Conservation (phyloP, 2,888 invertebrate genomes). For the Nemurella pictetii region DNA sequence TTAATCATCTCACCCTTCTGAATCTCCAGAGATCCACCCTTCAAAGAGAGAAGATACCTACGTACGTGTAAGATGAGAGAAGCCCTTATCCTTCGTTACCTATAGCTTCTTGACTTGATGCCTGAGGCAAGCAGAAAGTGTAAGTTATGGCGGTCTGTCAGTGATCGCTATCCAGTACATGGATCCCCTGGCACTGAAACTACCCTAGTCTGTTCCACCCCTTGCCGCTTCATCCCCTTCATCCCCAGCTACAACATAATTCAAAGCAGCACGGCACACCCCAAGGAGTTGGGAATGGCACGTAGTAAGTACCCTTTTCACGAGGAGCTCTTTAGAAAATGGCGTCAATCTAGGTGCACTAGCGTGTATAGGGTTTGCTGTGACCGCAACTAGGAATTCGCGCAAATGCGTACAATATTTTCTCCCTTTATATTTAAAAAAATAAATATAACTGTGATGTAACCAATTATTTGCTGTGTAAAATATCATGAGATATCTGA, state of each 20-base stretch:
- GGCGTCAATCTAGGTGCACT: no score
- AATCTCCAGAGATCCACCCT: constrained; percentile 14
- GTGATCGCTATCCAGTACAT: not conserved
- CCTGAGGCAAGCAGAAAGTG: not conserved
- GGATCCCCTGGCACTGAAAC: not conserved
- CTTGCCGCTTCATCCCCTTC: not conserved
- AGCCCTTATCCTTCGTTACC: not conserved
- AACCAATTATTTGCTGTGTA: not conserved
- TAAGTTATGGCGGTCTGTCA: constrained; percentile 24
- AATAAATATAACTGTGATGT: no score
- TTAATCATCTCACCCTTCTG: not conserved
- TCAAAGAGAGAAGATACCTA: not conserved
- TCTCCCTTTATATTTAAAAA: no score
- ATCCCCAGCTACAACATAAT: not conserved
- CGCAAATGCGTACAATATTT: not conserved
- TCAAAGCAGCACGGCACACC: not conserved
- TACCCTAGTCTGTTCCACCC: not conserved
- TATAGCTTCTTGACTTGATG: not conserved
- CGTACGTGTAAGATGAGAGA: not conserved
- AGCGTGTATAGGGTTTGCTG: not conserved
- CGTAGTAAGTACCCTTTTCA: not conserved
- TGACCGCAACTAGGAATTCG: not conserved
- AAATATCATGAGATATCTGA: not conserved
- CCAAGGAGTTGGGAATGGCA: not conserved
- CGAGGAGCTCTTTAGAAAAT: not conserved